Conservation (phyloP, 2,888 invertebrate genomes). For the Terebella lapidaria region DNA sequence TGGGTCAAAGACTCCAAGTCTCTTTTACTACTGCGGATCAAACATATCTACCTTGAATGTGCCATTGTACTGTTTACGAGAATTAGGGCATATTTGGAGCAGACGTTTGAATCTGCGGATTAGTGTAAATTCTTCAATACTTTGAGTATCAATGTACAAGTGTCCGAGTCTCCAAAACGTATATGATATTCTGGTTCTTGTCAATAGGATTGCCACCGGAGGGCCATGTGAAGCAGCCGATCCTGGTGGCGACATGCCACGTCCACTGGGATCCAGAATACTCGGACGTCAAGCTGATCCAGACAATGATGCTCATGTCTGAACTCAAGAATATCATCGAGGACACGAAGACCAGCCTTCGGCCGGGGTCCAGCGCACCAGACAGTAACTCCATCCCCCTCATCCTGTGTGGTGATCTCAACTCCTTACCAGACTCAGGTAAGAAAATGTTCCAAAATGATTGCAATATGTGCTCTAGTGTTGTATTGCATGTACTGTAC, state of each 20-base stretch:
- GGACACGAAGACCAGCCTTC: constrained; percentile 32
- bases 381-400: constrained; percentile 72
- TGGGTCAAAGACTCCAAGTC: constrained; percentile 15
- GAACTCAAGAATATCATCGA: constrained; percentile 71
- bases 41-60: no score
- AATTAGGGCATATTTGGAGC: no score
- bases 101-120: no score
- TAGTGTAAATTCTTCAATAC: no score
- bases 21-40: no score
- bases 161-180: no score
- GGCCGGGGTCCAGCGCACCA: constrained; percentile 20
- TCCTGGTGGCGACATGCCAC: constrained; percentile 96
- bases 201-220: constrained; percentile 70
- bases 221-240: constrained; percentile 53
- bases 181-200: no score
- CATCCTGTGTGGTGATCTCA: constrained; percentile 94
- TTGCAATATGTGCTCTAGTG: no score
- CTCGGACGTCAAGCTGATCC: constrained; percentile 98
- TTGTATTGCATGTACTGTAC: no score
- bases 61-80: no score
- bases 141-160: no score
- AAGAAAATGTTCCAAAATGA: no score
- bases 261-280: constrained; percentile 99
- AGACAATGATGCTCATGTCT: constrained; percentile 97
- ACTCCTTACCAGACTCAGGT: constrained; percentile 95